Evolutionary conservation across 2,113 vertebrate species (phyloP).

Genomic region (Plotosus lineatus): DNA sequence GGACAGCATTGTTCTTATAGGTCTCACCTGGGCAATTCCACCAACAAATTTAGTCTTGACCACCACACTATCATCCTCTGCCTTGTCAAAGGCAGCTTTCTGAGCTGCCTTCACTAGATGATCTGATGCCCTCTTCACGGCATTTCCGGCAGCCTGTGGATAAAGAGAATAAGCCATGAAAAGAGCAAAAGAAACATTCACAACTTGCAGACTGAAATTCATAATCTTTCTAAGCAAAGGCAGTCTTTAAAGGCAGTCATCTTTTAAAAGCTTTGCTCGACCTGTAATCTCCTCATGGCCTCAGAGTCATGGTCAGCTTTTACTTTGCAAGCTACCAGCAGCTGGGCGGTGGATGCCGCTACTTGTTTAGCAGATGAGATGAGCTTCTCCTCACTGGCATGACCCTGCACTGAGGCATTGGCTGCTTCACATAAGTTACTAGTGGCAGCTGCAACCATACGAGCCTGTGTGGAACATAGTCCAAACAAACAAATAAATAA

Average conservation of each 20-base stretch:
- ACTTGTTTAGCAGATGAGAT: conserved; percentile 98
- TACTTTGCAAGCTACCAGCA: conserved; percentile 97
- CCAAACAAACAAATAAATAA: neutral
- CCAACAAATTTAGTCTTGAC: conserved; percentile 98
- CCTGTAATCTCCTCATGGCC: conserved; percentile 96
- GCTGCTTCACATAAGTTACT: conserved; percentile 96
- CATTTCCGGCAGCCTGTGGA: conserved; percentile 89
- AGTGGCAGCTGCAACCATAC: conserved; percentile 96
- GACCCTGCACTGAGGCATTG: conserved; percentile 95
- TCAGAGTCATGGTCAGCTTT: conserved; percentile 96
- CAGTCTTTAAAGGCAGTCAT: neutral
- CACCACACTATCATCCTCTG: conserved; percentile 89
- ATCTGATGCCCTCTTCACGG: conserved; percentile 97
- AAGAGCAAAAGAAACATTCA: conserved; percentile 8
- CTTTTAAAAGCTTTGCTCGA: conserved; percentile 46
- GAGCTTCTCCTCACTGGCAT: conserved; percentile 97
- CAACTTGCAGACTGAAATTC: neutral
- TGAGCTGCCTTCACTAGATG: conserved; percentile 97
- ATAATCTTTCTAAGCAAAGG: conserved; percentile 40
- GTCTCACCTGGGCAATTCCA: conserved; percentile 93
- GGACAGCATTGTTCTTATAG: too few relatives aligned
- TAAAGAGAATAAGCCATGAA: neutral
- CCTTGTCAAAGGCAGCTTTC: conserved; percentile 94
- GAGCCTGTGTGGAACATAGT: conserved; percentile 77
- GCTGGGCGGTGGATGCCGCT: conserved; percentile 93